Conservation (phyloP, 2,113 vertebrate species). For the Atherinomorus stipes region DNA sequence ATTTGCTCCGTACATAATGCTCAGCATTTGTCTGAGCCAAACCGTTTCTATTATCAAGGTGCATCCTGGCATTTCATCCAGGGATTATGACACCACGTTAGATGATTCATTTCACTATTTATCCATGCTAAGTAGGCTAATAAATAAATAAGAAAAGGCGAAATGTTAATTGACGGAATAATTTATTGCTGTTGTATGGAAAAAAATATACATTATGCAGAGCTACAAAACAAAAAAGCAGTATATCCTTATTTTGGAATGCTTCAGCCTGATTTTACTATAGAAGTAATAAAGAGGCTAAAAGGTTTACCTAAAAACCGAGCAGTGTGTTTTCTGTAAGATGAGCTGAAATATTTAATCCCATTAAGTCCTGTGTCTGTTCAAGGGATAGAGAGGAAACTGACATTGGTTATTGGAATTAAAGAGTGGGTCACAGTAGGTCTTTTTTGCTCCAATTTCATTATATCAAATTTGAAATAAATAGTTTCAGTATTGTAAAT, state of each 20-base stretch:
- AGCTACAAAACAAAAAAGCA: background rate
- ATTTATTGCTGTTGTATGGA: constrained; percentile 19
- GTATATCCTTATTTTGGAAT: constrained; percentile 9
- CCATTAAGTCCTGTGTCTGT: constrained; percentile 29
- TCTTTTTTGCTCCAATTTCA: constrained; percentile 35
- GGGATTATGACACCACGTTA: constrained; percentile 5
- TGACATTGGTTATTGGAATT: constrained; percentile 11
- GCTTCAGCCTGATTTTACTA: constrained; percentile 17
- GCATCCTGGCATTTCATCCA: constrained; percentile 33
- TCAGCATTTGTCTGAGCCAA: background rate
- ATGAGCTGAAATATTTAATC: constrained; percentile 47
- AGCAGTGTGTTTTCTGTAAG: constrained; percentile 43
- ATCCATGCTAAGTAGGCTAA: constrained; percentile 13
- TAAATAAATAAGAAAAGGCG: no score
- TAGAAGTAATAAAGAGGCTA: constrained; percentile 5
- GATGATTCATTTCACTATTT: constrained; percentile 30
- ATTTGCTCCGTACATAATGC: constrained; percentile 6
- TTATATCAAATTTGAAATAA: constrained; percentile 19
- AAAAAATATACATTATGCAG: constrained; percentile 6
- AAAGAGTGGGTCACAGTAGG: background rate
- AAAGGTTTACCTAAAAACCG: constrained; percentile 16
- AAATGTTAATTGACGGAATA: constrained; percentile 25
- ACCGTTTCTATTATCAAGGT: background rate
- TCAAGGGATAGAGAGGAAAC: constrained; percentile 13
- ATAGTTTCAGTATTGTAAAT: constrained; percentile 5